A percentile compares a stretch with the other conserved stretches of the same genome.
These are phyloP conservation scores for Achroia grisella DNA, from an alignment of 1,140 invertebrate species.

Conservation along the genomic window DNA sequence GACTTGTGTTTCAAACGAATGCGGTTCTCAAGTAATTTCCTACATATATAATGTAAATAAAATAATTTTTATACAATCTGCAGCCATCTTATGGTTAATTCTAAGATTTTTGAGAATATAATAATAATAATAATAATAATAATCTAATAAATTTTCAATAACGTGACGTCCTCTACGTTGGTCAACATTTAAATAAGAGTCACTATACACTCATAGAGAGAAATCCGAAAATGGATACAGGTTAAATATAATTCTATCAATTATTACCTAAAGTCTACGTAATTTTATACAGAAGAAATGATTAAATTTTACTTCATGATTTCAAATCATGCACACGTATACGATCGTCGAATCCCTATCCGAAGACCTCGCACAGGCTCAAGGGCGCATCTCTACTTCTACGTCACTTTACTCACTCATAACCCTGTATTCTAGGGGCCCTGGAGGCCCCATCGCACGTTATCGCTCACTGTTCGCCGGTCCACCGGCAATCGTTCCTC, in stretches of 20 bases:
- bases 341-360: constrained; percentile 58
- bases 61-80: constrained; percentile 67
- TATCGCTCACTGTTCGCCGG: neutral
- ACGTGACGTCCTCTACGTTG: constrained; percentile 69
- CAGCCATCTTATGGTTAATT: constrained; percentile 68
- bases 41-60: constrained; percentile 69
- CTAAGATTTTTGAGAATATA: constrained; percentile 65
- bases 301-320: constrained; percentile 54
- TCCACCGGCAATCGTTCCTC: no score
- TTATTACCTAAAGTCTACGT: constrained; percentile 65
- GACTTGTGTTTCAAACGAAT: constrained; percentile 31
- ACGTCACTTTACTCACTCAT: constrained; percentile 18
- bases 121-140: constrained; percentile 58
- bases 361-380: constrained; percentile 44
- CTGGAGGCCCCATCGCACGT: neutral
- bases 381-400: constrained; percentile 24
- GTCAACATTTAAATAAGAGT: constrained; percentile 71
- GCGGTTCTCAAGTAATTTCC: constrained; percentile 60
- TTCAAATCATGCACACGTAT: constrained; percentile 65
- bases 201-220: constrained; percentile 71
- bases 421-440: constrained; percentile 38
- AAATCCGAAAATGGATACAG: constrained; percentile 71
- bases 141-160: constrained; percentile 71
- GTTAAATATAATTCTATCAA: constrained; percentile 70
- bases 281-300: constrained; percentile 62